These are phyloP conservation scores for Megaceryle maxima DNA, from an alignment of 2,113 vertebrate species.

Conservation along the genomic window DNA sequence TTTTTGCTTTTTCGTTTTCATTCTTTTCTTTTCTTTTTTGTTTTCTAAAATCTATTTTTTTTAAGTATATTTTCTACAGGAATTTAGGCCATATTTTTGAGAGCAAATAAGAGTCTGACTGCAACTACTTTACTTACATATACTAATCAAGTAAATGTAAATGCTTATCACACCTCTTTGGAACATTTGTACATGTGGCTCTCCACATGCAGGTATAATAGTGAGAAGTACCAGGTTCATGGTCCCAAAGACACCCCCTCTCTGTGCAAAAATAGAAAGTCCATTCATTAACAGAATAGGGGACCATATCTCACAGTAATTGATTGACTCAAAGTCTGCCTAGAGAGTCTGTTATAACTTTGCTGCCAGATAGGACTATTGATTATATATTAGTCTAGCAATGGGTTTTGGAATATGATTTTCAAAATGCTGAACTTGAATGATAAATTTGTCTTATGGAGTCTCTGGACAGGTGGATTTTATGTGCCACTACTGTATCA, in stretches of 20 bases:
- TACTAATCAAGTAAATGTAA: not conserved
- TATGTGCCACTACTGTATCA: not conserved
- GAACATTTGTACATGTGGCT: not conserved
- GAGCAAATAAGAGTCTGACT: not conserved
- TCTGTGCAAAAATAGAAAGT: not conserved
- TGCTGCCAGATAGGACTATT: not conserved
- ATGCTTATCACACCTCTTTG: not conserved
- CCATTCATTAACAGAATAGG: not conserved
- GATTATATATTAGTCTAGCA: not conserved
- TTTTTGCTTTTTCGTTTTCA: too few relatives aligned
- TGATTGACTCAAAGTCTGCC: not conserved
- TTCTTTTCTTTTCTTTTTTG: not conserved
- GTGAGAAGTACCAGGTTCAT: not conserved
- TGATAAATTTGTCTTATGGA: not conserved
- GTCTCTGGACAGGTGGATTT: not conserved
- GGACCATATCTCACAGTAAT: not conserved
- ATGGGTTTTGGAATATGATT: not conserved
- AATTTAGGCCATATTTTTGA: not conserved
- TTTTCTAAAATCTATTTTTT: not conserved
- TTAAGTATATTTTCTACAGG: not conserved
- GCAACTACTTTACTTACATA: not conserved
- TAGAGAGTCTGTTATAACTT: not conserved
- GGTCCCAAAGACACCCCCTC: not conserved
- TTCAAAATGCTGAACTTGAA: not conserved
- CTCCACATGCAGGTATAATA: not conserved